phyloP scores from a whole-genome alignment of 2,113 vertebrate species.

The Cyphomyrus plagiostoma region DNA sequence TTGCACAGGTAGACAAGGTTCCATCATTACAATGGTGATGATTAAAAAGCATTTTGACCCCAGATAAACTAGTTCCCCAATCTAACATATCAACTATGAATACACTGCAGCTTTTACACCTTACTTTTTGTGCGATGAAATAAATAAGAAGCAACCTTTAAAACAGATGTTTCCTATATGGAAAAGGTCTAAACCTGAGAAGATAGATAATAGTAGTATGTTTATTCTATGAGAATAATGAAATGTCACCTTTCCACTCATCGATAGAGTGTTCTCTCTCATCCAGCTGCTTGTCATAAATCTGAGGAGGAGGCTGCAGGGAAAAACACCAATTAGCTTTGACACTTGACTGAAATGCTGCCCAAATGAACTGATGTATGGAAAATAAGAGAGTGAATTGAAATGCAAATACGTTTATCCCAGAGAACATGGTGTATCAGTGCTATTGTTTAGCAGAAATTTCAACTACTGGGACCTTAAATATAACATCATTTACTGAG shows the following conservation, averaged over 20 bases:
- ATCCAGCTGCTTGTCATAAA: constrained; percentile 98
- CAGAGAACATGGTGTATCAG: not conserved
- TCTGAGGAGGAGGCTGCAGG: constrained; percentile 88
- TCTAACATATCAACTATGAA: not conserved
- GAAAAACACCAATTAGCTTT: constrained; percentile 31
- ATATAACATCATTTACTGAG: not conserved
- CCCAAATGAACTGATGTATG: not conserved
- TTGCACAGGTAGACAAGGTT: not conserved
- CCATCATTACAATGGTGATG: not conserved
- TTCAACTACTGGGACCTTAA: not conserved
- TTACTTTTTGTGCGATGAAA: not conserved
- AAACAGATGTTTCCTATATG: not conserved
- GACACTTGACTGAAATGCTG: not conserved
- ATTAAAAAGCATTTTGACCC: not conserved
- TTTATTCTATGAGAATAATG: not conserved
- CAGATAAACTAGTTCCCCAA: not conserved
- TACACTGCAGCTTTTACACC: not conserved
- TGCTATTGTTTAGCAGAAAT: not conserved
- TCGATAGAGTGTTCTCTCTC: constrained; percentile 99
- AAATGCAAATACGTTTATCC: not conserved
- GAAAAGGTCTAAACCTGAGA: not conserved
- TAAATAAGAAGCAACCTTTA: not conserved
- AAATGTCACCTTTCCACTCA: constrained; percentile 91
- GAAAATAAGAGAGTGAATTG: not conserved
- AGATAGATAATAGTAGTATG: too few species aligned